Conservation (phyloP, 1,140 invertebrate species). For the Trichonephila inaurata region DNA sequence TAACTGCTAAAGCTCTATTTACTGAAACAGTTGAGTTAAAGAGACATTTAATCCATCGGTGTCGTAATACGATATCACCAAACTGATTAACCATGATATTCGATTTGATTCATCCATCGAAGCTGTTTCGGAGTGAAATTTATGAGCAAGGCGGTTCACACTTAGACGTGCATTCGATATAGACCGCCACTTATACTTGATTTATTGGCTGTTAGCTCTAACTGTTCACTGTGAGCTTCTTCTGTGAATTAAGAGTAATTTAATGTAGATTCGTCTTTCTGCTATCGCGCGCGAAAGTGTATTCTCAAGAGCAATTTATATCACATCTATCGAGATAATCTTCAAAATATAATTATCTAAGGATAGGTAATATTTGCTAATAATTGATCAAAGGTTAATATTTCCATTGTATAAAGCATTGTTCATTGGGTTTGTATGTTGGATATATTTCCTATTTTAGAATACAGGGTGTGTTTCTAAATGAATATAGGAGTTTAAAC, state of each 20-base stretch:
- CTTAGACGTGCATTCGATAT: conserved; percentile 59
- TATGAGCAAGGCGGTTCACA: conserved; percentile 62
- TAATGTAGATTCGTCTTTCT: conserved; percentile 59
- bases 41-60: not conserved
- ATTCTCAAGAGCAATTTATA: conserved; percentile 57
- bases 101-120: conserved; percentile 31
- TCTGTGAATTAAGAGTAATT: conserved; percentile 66
- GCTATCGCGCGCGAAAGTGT: conserved; percentile 31
- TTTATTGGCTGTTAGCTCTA: conserved; percentile 42
- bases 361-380: conserved; percentile 42
- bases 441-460: not conserved
- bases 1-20: not conserved
- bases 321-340: not conserved
- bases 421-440: not conserved
- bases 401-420: not conserved
- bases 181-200: conserved; percentile 62
- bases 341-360: conserved; percentile 50
- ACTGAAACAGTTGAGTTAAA: not conserved
- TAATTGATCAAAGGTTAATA: conserved; percentile 42
- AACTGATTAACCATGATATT: conserved; percentile 61
- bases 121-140: conserved; percentile 49
- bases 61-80: conserved; percentile 20
- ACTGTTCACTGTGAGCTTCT: conserved; percentile 55
- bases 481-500: not conserved
- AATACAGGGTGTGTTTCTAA: not conserved